phyloP scores from a whole-genome alignment of 1,140 invertebrate species.

The Reticulitermes speratus region DNA sequence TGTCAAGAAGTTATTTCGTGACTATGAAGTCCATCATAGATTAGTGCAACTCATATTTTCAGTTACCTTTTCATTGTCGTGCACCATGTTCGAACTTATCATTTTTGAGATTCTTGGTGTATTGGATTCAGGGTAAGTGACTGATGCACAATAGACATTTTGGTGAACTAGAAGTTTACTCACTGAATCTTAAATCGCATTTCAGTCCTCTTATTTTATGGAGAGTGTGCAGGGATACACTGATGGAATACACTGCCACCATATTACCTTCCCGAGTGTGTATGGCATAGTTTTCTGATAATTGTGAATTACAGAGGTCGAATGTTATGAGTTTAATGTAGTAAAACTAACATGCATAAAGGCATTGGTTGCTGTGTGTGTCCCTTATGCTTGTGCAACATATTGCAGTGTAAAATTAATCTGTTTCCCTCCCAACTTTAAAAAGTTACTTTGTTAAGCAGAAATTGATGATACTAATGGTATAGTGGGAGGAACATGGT shows the following conservation, averaged over 20 bases:
- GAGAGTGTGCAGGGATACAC: neutral
- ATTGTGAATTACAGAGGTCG: no score
- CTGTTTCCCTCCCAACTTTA: no score
- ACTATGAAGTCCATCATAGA: slow-evolving; percentile 96
- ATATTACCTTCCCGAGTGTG: no score
- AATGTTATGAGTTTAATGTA: no score
- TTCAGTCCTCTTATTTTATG: neutral
- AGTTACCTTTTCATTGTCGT: slow-evolving; percentile 94
- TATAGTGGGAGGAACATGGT: no score
- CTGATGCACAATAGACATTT: neutral
- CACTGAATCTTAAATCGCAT: neutral
- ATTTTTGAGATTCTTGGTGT: slow-evolving; percentile 99
- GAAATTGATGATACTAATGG: no score
- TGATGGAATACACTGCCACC: neutral
- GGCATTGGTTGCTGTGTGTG: no score
- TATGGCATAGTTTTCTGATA: no score
- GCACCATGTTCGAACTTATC: slow-evolving; percentile 99
- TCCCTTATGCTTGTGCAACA: no score
- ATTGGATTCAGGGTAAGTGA: slow-evolving; percentile 72
- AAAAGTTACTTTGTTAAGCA: no score
- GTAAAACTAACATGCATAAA: no score
- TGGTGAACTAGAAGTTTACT: neutral
- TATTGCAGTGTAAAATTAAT: no score
- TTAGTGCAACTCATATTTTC: slow-evolving; percentile 96
- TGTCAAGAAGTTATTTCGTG: slow-evolving; percentile 94